These are phyloP conservation scores for Colostygia pectinataria DNA, from an alignment of 2,888 invertebrate genomes.

Conservation along the genomic window DNA sequence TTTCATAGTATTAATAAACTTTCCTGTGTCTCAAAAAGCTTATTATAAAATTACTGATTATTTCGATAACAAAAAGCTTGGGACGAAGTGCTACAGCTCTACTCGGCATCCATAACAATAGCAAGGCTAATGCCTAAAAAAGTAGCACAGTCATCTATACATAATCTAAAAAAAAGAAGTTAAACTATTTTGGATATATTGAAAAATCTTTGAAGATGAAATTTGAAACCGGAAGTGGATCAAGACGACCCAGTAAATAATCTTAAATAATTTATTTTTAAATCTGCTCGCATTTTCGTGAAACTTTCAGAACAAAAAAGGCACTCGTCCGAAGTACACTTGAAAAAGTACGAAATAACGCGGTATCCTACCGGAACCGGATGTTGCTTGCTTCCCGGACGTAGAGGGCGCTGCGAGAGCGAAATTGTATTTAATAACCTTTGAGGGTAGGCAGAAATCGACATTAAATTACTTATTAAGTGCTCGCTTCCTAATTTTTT, in stretches of 20 bases:
- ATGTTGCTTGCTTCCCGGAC: slow-evolving; percentile 79
- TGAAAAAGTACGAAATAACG: slow-evolving; percentile 70
- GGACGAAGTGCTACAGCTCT: too few relatives aligned
- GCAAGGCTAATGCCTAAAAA: too few relatives aligned
- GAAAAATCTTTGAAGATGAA: background rate
- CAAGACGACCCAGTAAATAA: slow-evolving; percentile 28
- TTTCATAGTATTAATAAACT: too few relatives aligned
- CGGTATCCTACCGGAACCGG: slow-evolving; percentile 73
- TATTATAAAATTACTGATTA: too few relatives aligned
- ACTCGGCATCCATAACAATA: too few relatives aligned
- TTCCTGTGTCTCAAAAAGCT: too few relatives aligned
- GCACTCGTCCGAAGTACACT: slow-evolving; percentile 59
- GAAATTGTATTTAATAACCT: slow-evolving; percentile 76
- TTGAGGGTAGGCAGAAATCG: slow-evolving; percentile 44
- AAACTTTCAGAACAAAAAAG: slow-evolving; percentile 66
- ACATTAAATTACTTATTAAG: slow-evolving; percentile 54
- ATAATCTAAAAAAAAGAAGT: too few relatives aligned
- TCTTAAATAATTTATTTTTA: slow-evolving; percentile 44
- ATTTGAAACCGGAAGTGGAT: slow-evolving; percentile 20
- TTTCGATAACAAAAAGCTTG: too few relatives aligned
- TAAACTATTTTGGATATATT: too few relatives aligned
- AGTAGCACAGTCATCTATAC: too few relatives aligned
- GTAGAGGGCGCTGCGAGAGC: slow-evolving; percentile 67
- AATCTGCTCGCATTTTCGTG: slow-evolving; percentile 45
- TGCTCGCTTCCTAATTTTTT: slow-evolving; percentile 39